These are phyloP conservation scores for Alaudala cheleensis DNA, from an alignment of 2,113 vertebrate genomes.

Conservation along the genomic window DNA sequence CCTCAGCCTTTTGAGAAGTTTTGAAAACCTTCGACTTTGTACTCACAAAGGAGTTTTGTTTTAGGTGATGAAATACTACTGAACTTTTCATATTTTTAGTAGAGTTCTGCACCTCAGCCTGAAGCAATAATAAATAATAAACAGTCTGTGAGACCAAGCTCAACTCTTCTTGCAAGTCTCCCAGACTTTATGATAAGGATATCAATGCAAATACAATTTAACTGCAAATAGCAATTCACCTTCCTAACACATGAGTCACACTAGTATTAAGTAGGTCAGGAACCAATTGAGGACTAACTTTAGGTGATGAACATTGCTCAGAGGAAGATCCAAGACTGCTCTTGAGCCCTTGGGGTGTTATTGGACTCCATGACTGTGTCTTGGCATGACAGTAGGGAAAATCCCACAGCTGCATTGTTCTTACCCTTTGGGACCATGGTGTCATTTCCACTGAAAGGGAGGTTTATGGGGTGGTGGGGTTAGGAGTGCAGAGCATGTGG, in stretches of 20 bases:
- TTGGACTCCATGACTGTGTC: neutral
- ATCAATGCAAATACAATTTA: neutral
- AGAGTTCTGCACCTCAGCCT: neutral
- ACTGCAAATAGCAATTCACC: neutral
- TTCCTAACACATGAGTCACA: neutral
- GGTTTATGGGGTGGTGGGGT: neutral
- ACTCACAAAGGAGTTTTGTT: neutral
- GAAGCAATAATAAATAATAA: neutral
- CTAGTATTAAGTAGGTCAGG: neutral
- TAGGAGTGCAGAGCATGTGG: fast-evolving
- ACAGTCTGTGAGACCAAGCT: neutral
- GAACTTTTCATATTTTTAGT: neutral
- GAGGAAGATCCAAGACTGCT: neutral
- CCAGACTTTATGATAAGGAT: neutral
- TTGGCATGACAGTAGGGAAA: neutral
- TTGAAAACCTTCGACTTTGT: neutral
- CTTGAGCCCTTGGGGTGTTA: neutral
- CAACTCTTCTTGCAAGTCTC: neutral
- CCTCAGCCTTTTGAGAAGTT: neutral
- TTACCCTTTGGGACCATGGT: neutral
- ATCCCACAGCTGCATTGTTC: neutral
- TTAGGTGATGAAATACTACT: neutral
- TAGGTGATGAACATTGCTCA: neutral
- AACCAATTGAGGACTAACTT: neutral
- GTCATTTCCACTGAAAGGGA: neutral